phyloP scores from a whole-genome alignment of 2,797 vertebrate species.

The Atherinosoma microstoma region DNA sequence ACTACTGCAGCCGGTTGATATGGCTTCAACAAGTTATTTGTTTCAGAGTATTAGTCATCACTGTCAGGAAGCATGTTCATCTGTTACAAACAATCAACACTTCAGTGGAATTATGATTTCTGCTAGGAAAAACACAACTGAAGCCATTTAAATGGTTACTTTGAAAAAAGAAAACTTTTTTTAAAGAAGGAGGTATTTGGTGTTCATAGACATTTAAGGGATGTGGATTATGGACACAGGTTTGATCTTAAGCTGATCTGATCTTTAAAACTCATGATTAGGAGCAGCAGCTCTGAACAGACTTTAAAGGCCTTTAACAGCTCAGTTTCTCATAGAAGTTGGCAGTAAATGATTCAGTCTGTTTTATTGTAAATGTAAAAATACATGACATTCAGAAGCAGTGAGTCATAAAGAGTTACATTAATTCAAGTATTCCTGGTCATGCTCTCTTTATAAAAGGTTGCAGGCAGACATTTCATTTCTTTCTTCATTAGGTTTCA shows the following conservation, averaged over 20 bases:
- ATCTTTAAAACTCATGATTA: constrained; percentile 18
- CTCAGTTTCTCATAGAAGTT: neutral
- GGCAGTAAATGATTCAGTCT: neutral
- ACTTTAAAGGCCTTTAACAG: neutral
- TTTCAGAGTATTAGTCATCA: constrained; percentile 16
- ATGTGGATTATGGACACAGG: constrained; percentile 2
- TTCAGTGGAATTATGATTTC: neutral
- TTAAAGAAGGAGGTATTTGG: neutral
- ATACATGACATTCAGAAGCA: constrained; percentile 2
- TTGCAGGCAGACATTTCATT: constrained; percentile 16
- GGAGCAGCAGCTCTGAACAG: constrained; percentile 5
- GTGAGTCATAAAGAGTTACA: neutral
- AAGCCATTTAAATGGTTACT: neutral
- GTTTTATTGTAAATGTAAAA: constrained; percentile 6
- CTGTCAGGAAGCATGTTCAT: constrained; percentile 11
- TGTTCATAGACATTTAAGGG: neutral
- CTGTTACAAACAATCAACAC: neutral
- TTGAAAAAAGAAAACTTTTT: neutral
- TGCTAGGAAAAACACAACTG: neutral
- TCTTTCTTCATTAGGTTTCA: neutral
- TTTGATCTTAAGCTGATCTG: constrained; percentile 26
- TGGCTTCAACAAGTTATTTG: neutral
- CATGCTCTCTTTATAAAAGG: constrained; percentile 26
- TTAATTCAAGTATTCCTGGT: neutral
- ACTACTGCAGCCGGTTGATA: constrained; percentile 15